Evolutionary conservation across 2,797 vertebrate genomes (phyloP), one percentile per base, ranked within the genome.

Genomic region (Chelmon rostratus): DNA sequence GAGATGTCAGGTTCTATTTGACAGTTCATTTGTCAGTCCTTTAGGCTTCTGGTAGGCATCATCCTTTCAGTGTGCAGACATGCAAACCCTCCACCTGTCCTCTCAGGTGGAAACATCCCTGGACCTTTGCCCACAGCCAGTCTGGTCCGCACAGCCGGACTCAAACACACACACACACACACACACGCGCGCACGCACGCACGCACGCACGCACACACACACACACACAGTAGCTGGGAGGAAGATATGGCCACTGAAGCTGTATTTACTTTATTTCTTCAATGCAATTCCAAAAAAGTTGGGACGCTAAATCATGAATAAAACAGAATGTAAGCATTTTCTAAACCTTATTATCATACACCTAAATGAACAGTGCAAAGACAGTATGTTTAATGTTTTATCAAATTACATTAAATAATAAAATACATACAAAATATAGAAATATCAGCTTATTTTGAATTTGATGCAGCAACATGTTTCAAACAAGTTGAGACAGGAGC

Each of bases 1-100:
- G 80, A 88, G 86, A 82, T 91, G 93, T 92, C 92, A 69, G 53
- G 86, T 94, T 77, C 82, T 67, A 75, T 93, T 87, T 86, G 90
- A 88, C 87, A 87, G 78, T 83, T 94, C 87, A 88, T 94, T 92
- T 92, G 91, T 95, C 92, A 92, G 81, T 88, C 82, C 84, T 91
- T 79, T 64, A 83, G 84, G 75, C 86, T 76, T 83, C 82, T 78
- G 79, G 83, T 84, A 80, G 77, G 84, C 85, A 74, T 79, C 88
- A 74, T 89, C 81, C 81, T 90, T 76, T 86, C 84, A 47, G 73
- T 78, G 73, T 68, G 46, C 82, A 61, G 66, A 83, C 86, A 69
- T 6, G 68, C 81, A 84, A 72, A 81, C 75, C 58, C 68, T 83
- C 73, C 85, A 88, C 87, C 86, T 87, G 81, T 74, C 76, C 86